Base-by-base conservation (phyloP, 2,797 vertebrate genomes). In the Lepus oiostolus region DNA sequence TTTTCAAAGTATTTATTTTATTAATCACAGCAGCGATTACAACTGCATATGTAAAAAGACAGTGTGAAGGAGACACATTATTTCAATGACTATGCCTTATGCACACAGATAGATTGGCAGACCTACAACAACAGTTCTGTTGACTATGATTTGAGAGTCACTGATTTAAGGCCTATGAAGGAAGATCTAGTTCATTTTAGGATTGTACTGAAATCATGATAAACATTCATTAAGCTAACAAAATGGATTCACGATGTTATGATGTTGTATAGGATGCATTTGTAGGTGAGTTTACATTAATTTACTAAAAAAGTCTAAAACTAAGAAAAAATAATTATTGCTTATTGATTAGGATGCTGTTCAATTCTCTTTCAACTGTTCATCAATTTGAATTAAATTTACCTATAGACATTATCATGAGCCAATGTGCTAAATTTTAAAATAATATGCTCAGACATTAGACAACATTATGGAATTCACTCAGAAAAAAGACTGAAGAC, bases 321-420 rank as follows among this genome's bases (percentile, higher is more conserved):
- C 47, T 87, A 77, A 83, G 58, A 35, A 86, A 91, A 95, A 86
- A 75, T 76, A 94, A 90, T 42, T 70, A 79, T 67, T 81, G 30
- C 77, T 81, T 91, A 85, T 85, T 94, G 32, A 96, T 72, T 22
- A 74, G 77, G 81, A 93, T 68, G 74, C 62, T 80, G 19, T 87
- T 82, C 85, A 82, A 35, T 67, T 93, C 52, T 90, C 58, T 90
- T 95, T 96, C 63, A 92, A 72, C 19, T 35, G 0, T 82, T 91
- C 81, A 26, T 84, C n/a, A 72, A 28, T 84, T 95, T 91, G 83
- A 93, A 93, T 95, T 80, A 72, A 85, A 85, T 17, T 74, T 82
- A 62, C 54, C 47, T 87, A 3, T 82, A 60, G n/a, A 77, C 24
- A 76, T 80, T 77, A 93, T 77, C 19, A 30, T 60, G 22, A 84